Conservation (phyloP, 2,888 invertebrate genomes). For the Acanthopleura granulata region DNA sequence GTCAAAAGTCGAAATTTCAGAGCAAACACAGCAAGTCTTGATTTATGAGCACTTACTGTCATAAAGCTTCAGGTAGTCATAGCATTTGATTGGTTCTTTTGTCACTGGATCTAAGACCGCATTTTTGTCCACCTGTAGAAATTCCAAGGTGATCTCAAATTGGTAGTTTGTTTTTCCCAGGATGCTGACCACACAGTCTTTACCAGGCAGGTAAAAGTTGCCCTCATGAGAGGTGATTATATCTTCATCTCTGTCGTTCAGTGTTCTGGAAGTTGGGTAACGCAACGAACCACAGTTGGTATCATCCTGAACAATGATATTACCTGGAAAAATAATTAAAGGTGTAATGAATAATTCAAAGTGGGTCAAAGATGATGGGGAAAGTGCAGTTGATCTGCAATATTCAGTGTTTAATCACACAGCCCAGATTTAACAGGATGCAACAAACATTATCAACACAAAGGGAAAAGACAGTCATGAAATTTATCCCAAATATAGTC, state of each 20-base stretch:
- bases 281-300: slow-evolving; percentile 12
- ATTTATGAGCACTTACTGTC: slow-evolving; percentile 1
- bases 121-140: slow-evolving; percentile 6
- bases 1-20: no score
- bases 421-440: no score
- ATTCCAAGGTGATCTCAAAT: neutral
- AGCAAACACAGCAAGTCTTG: no score
- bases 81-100: neutral
- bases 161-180: slow-evolving; percentile 4
- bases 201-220: neutral
- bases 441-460: no score
- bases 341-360: neutral
- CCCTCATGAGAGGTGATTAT: neutral
- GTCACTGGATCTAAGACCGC: neutral
- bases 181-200: slow-evolving; percentile 15
- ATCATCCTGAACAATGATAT: slow-evolving; percentile 15
- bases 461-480: no score
- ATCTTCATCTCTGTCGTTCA: slow-evolving; percentile 3
- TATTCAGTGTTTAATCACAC: no score
- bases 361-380: no score
- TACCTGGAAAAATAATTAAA: neutral
- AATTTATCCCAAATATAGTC: no score
- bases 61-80: slow-evolving; percentile 18
- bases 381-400: no score
- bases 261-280: neutral